Conservation (phyloP, 2,888 invertebrate species). For the Resseliella maxima region DNA sequence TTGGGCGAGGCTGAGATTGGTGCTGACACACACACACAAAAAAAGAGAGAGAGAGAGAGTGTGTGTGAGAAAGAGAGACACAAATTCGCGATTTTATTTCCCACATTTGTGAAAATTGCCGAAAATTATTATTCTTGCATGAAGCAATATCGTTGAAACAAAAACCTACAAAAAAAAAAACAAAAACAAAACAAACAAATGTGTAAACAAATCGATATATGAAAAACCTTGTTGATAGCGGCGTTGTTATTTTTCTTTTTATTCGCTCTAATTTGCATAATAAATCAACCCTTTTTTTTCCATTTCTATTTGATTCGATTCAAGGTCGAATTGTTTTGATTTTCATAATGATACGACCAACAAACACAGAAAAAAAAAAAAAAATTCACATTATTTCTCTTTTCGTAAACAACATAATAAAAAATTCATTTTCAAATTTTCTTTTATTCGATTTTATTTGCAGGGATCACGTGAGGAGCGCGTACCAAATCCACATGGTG, state of each 20-base stretch:
- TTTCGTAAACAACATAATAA: neutral
- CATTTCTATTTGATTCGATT: neutral
- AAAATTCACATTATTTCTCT: neutral
- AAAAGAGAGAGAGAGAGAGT: too few relatives aligned
- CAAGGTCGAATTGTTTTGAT: conserved; percentile 49
- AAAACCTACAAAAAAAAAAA: neutral
- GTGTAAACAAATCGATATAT: conserved; percentile 17
- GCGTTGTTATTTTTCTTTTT: neutral
- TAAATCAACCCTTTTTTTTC: conserved; percentile 22
- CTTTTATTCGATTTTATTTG: conserved; percentile 59
- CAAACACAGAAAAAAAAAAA: too few relatives aligned
- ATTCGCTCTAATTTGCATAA: conserved; percentile 1
- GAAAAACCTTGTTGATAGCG: conserved; percentile 37
- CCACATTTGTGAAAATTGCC: too few relatives aligned
- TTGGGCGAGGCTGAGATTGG: conserved; percentile 10
- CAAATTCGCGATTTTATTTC: neutral
- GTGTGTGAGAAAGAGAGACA: too few relatives aligned
- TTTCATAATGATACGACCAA: neutral
- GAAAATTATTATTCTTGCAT: neutral
- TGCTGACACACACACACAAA: too few relatives aligned
- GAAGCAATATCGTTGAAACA: neutral
- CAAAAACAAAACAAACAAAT: neutral
- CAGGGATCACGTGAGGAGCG: conserved; percentile 69
- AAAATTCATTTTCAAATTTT: conserved; percentile 32
- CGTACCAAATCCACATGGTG: conserved; percentile 66